Evolutionary conservation across 2,888 invertebrate species (phyloP).

Genomic region (Fragum sueziense): DNA sequence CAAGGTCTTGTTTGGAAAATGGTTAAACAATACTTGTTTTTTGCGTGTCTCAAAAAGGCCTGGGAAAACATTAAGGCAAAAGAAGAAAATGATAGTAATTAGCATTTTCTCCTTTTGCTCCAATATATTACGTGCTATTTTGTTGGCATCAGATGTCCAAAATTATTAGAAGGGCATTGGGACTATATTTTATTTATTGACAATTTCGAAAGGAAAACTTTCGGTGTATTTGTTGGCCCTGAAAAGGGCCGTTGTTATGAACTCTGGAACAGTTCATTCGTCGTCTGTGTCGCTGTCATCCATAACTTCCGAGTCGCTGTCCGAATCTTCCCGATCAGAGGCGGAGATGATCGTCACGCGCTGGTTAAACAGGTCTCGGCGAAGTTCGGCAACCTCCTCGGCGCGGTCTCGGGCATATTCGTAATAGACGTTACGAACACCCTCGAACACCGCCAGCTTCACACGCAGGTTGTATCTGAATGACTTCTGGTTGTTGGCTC

Average conservation of each 20-base stretch:
- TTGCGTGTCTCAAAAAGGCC: too few species aligned
- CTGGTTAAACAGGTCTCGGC: conserved; percentile 53
- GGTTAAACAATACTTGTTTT: too few species aligned
- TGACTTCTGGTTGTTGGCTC: conserved; percentile 43
- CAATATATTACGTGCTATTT: too few species aligned
- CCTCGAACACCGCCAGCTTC: conserved; percentile 52
- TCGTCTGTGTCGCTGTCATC: conserved; percentile 1
- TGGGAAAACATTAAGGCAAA: too few species aligned
- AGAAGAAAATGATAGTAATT: too few species aligned
- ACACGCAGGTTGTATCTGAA: conserved; percentile 54
- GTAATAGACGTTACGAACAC: conserved; percentile 56
- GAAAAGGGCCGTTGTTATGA: conserved; percentile 50
- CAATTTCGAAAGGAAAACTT: conserved; percentile 14
- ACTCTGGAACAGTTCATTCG: background rate
- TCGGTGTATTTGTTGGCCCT: conserved; percentile 44
- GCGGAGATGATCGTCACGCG: conserved; percentile 48
- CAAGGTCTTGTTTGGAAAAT: too few species aligned
- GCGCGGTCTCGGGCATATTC: conserved; percentile 56
- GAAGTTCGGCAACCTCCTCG: conserved; percentile 53
- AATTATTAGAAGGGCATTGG: too few species aligned
- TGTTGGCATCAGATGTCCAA: too few species aligned
- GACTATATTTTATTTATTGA: too few species aligned
- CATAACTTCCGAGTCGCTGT: conserved; percentile 10
- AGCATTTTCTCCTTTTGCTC: too few species aligned
- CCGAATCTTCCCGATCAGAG: conserved; percentile 21